A percentile compares a stretch with the other conserved stretches of the same genome.
Conservation (phyloP, 2,113 vertebrate genomes). For the Chauna torquata region DNA sequence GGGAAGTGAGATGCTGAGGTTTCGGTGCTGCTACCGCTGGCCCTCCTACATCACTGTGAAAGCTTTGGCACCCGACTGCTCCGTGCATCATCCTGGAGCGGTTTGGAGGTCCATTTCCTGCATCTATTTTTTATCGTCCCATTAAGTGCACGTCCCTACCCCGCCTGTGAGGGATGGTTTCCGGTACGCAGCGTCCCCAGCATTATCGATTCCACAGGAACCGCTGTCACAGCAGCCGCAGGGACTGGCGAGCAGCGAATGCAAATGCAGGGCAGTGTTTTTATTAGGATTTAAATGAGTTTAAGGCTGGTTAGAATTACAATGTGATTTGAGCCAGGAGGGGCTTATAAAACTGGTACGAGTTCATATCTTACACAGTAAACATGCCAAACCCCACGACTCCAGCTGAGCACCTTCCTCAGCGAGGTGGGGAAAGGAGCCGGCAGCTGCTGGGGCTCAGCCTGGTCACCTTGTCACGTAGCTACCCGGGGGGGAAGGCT, state of each 20-base stretch:
- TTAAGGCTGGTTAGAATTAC: constrained; percentile 66
- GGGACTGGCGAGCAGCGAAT: constrained; percentile 12
- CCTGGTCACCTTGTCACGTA: fast-evolving
- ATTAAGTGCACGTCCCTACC: background rate
- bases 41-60: background rate
- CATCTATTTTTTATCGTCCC: background rate
- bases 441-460: background rate
- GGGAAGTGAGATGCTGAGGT: background rate
- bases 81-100: background rate
- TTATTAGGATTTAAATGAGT: constrained; percentile 73
- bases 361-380: constrained; percentile 38
- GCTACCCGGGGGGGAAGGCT: no score
- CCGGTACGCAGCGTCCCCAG: background rate
- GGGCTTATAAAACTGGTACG: constrained; percentile 29
- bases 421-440: background rate
- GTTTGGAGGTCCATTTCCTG: background rate
- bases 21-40: background rate
- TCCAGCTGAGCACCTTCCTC: background rate
- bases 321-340: constrained; percentile 53
- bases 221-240: background rate
- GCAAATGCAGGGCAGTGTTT: constrained; percentile 57
- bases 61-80: background rate
- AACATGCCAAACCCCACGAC: background rate
- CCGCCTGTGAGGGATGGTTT: background rate
- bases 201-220: constrained; percentile 39